These are phyloP conservation scores for Drosophila melanocephala DNA, from an alignment of 2,888 invertebrate genomes.

Conservation along the genomic window DNA sequence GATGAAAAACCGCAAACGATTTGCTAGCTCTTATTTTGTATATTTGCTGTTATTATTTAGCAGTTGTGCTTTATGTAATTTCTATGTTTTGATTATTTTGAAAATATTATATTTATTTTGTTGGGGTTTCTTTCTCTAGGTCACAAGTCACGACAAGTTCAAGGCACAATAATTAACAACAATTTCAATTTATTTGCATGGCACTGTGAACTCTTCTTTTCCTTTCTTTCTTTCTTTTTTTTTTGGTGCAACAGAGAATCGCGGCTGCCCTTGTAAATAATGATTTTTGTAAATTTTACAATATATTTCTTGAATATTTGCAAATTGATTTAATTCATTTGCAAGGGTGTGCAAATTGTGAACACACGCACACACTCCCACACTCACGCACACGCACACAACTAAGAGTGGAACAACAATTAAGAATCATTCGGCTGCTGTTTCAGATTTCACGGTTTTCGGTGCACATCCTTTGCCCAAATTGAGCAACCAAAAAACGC, in stretches of 20 bases:
- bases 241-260: conserved; percentile 3
- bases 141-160: conserved; percentile 71
- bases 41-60: conserved; percentile 6
- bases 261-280: conserved; percentile 18
- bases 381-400: conserved; percentile 17
- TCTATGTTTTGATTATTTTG: conserved; percentile 13
- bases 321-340: conserved; percentile 51
- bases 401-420: conserved; percentile 38
- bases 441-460: conserved; percentile 16
- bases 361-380: conserved; percentile 16
- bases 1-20: conserved; percentile 14
- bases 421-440: conserved; percentile 35
- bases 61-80: conserved; percentile 13
- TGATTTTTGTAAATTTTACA: conserved; percentile 29
- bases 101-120: neutral
- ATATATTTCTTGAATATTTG: conserved; percentile 33
- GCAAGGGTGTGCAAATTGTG: conserved; percentile 77
- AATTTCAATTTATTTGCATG: conserved; percentile 57
- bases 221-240: neutral
- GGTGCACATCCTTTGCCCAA: conserved; percentile 53
- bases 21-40: conserved; percentile 9
- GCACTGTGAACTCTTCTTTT: conserved; percentile 50
- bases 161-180: conserved; percentile 65
- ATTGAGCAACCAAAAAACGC: conserved; percentile 44
- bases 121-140: conserved; percentile 20